Evolutionary conservation across 1,140 invertebrate genomes (phyloP), one percentile per base, ranked within the genome.

Genomic region (Euwallacea fornicatus): DNA sequence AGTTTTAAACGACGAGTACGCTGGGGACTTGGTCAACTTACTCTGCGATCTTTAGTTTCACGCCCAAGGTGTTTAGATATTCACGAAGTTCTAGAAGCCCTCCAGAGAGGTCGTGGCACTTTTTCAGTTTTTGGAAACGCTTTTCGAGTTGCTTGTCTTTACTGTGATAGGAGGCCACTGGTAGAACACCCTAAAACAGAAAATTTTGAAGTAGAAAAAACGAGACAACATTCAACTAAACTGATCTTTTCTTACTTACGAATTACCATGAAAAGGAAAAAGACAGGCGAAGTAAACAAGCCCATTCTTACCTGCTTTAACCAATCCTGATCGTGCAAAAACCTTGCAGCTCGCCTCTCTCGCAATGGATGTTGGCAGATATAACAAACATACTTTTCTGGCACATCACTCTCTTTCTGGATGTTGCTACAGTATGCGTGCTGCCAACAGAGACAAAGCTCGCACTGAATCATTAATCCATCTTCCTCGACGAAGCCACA

Each of bases 401-500:
- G 94, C 9, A 96, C 92, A 80, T 95, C 86, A 9, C 85, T 86
- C 73, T 94, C 93, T 42, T 86, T 87, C 67, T 91, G 88, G 69
- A 96, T 93, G 55, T 90, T 89, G 80, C 95, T 93, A 77, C 95
- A 98, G 47, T 88, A 85, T 0, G 93, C 94, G 81, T 97, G 95
- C 81, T 97, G 95, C 96, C 95, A 98, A 80, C 93, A 95, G 9
- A 96, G 83, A 78, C 95, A 97, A 16, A 96, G 84, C 79, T 98
- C 96, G 83, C 96, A 98, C 85, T 98, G 90, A 76, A 97, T 93
- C 94, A 97, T 97, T 4, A 97, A 83, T 4, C 95, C 95, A 81
- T 96, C 94, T 82, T 97, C 95, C 83, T 97, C 94, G 71, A 86
- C 88, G 76, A 86, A 84, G 9, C 87, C 74, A 82, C 81, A 81